Evolutionary conservation across 2,113 vertebrate species (phyloP).

Genomic region (Rhinolophus sinicus): DNA sequence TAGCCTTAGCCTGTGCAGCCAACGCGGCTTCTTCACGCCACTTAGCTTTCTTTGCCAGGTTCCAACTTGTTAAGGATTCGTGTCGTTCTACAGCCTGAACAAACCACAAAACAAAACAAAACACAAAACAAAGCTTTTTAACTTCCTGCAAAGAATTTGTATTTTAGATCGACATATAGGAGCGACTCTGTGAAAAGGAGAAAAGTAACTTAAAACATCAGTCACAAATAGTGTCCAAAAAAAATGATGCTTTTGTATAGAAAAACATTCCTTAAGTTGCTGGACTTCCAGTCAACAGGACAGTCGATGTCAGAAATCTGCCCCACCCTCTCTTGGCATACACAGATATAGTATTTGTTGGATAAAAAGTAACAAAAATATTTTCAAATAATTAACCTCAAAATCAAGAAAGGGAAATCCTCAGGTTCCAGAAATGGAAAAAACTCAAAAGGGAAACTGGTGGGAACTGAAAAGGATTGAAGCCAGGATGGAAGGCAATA

Average conservation of each 20-base stretch:
- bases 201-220: not conserved
- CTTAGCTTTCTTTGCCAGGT: conserved; percentile 88
- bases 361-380: not conserved
- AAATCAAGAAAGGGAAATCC: conserved; percentile 29
- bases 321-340: not conserved
- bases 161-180: not conserved
- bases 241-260: not conserved
- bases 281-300: not conserved
- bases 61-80: conserved; percentile 86
- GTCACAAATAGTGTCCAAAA: not conserved
- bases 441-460: not conserved
- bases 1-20: conserved; percentile 74
- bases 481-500: not conserved
- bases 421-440: not conserved
- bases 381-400: not conserved
- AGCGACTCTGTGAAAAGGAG: not conserved
- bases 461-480: not conserved
- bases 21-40: conserved; percentile 82
- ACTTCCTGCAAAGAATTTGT: not conserved
- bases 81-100: conserved; percentile 84
- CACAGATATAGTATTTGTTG: not conserved
- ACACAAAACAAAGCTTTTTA: not conserved
- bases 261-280: not conserved
- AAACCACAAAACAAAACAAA: not conserved
- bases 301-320: not conserved